phyloP scores from a whole-genome alignment of 2,888 invertebrate species.

The Harpalus rubripes region DNA sequence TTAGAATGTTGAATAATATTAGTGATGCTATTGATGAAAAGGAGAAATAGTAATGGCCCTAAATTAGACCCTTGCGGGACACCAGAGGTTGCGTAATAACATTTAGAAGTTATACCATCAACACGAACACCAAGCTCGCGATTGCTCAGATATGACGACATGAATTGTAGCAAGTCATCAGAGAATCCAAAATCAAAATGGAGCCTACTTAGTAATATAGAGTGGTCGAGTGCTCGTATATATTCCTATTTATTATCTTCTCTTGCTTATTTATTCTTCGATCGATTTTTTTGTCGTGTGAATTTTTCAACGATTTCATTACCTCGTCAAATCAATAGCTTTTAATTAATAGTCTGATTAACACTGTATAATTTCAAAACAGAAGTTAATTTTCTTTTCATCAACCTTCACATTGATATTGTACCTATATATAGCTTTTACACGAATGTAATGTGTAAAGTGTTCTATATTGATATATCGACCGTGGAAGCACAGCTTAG shows the following conservation, averaged over 20 bases:
- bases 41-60: too few relatives aligned
- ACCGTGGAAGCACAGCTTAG: background rate
- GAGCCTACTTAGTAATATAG: too few relatives aligned
- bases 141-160: too few relatives aligned
- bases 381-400: conserved; percentile 3
- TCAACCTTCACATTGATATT: background rate
- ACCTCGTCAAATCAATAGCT: background rate
- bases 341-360: background rate
- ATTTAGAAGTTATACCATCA: too few relatives aligned
- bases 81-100: too few relatives aligned
- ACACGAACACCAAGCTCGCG: too few relatives aligned
- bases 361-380: background rate
- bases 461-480: background rate
- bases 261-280: background rate
- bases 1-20: too few relatives aligned
- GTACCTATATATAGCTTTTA: background rate
- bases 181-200: too few relatives aligned
- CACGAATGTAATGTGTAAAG: background rate
- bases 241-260: background rate
- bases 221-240: background rate
- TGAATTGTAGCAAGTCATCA: too few relatives aligned
- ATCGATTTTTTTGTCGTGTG: background rate
- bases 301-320: background rate
- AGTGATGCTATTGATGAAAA: too few relatives aligned
- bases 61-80: too few relatives aligned